Conservation (phyloP, 2,113 vertebrate genomes). For the Lonchura striata region DNA sequence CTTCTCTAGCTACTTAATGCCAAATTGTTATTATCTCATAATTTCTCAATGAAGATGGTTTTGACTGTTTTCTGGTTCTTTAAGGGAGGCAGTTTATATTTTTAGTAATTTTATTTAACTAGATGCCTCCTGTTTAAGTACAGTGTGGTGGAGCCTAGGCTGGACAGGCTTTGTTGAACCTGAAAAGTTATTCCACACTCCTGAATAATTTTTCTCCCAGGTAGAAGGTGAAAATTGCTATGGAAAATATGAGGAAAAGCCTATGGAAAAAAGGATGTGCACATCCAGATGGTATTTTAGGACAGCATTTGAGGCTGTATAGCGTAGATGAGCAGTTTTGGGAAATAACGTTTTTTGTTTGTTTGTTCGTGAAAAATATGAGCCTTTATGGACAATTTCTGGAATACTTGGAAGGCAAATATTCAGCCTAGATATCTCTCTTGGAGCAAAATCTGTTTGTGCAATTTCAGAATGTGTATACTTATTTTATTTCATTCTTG, state of each 20-base stretch:
- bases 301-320: fast-evolving
- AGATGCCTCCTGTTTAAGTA: neutral
- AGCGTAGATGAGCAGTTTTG: neutral
- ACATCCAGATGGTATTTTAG: neutral
- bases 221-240: neutral
- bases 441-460: neutral
- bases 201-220: fast-evolving
- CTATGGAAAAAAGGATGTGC: neutral
- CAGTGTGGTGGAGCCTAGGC: neutral
- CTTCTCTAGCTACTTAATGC: neutral
- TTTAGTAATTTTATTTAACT: neutral
- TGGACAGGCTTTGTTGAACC: neutral
- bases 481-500: neutral
- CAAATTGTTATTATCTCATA: neutral
- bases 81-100: neutral
- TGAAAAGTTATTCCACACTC: neutral
- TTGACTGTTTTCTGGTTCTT: neutral
- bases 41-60: fast-evolving
- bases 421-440: neutral
- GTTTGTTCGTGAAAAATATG: neutral
- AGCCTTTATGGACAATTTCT: neutral
- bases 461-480: fast-evolving
- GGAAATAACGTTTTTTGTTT: fast-evolving
- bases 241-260: neutral
- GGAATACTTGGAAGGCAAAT: neutral